Percentiles rank a stretch among this genome's conserved stretches.
Conservation (phyloP, 2,797 vertebrate species). For the Tenualosa thibaudeaui region DNA sequence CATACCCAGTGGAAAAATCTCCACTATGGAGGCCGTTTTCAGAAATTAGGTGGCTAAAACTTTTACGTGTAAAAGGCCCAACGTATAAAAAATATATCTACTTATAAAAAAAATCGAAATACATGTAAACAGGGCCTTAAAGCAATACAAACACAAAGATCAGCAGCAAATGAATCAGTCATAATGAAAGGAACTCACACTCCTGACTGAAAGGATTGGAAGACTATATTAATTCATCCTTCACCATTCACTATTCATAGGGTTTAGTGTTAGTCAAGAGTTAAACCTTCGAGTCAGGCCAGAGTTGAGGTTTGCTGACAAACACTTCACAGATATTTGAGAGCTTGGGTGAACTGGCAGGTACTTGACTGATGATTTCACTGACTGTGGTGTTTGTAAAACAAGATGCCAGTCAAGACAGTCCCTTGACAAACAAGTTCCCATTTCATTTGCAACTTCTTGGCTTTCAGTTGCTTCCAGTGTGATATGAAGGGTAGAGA, state of each 20-base stretch:
- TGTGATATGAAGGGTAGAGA: background rate
- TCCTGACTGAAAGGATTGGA: no score
- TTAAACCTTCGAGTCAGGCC: background rate
- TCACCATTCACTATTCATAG: background rate
- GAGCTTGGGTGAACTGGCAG: background rate
- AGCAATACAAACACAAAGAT: background rate
- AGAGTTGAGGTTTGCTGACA: slow-evolving; percentile 15
- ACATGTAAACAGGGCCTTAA: no score
- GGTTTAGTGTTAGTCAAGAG: background rate
- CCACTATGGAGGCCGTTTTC: no score
- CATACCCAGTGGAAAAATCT: no score
- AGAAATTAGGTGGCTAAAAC: no score
- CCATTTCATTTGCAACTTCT: background rate
- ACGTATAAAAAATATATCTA: no score
- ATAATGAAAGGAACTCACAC: background rate
- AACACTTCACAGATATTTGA: background rate
- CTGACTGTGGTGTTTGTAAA: background rate
- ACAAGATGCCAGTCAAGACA: background rate
- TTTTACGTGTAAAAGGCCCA: no score
- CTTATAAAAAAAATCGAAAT: background rate
- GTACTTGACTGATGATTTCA: background rate
- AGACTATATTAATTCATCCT: no score
- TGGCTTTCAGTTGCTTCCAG: background rate
- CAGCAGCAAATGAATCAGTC: background rate
- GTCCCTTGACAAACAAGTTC: background rate